Conservation (phyloP, 2,888 invertebrate species). For the Apocheima hispidaria region DNA sequence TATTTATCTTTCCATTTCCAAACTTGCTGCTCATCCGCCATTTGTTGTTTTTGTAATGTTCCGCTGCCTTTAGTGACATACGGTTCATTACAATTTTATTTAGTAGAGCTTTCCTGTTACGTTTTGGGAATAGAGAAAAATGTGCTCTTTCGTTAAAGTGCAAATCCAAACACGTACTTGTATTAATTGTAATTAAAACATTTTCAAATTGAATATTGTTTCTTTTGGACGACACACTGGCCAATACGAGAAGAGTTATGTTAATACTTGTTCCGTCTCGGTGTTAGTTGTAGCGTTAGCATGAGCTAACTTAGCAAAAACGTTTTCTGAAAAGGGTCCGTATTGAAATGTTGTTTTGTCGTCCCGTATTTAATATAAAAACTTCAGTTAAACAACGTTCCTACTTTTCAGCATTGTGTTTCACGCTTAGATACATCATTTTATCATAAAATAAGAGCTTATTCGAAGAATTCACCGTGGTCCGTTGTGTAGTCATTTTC, state of each 20-base stretch:
- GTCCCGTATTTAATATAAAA: conserved; percentile 51
- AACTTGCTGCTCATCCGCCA: conserved; percentile 51
- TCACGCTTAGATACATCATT: conserved; percentile 17
- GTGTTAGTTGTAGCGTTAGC: conserved; percentile 44
- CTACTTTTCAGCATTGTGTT: conserved; percentile 28
- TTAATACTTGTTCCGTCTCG: conserved; percentile 48
- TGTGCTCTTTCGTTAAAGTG: neutral
- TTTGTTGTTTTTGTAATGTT: conserved; percentile 53
- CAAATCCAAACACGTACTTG: neutral
- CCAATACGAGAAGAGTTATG: conserved; percentile 11
- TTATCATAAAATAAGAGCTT: conserved; percentile 30
- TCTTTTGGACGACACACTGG: neutral
- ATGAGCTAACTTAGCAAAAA: conserved; percentile 49
- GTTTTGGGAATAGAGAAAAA: neutral
- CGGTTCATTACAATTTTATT: conserved; percentile 6
- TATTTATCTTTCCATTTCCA: conserved; percentile 61
- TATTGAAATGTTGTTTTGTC: conserved; percentile 43
- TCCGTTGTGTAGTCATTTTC: conserved; percentile 32
- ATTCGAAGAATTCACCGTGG: conserved; percentile 31
- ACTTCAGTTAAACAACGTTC: conserved; percentile 44
- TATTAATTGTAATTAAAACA: neutral
- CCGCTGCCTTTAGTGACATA: conserved; percentile 8
- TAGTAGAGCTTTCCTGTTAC: conserved; percentile 10
- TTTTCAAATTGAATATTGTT: neutral
- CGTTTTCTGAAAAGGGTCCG: conserved; percentile 51